phyloP scores from a whole-genome alignment of 2,113 vertebrate species.

The Puma concolor region DNA sequence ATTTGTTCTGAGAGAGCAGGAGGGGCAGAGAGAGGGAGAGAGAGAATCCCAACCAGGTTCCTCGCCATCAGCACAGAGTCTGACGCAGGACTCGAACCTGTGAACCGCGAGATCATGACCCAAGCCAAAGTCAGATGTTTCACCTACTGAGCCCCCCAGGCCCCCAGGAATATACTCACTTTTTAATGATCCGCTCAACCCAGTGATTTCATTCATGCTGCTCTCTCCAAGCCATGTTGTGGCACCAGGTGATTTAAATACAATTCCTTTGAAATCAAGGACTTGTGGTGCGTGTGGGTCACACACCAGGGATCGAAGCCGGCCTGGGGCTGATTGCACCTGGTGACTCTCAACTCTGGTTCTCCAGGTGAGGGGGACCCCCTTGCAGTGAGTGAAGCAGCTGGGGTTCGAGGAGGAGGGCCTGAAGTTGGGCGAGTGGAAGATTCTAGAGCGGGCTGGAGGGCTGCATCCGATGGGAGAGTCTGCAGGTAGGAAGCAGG shows the following conservation, averaged over 20 bases:
- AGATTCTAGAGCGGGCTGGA: not conserved
- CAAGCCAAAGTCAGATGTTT: too few relatives aligned
- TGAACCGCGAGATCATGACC: too few relatives aligned
- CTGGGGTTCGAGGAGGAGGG: not conserved
- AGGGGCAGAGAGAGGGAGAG: too few relatives aligned
- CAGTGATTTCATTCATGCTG: not conserved
- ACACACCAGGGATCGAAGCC: too few relatives aligned
- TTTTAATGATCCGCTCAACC: not conserved
- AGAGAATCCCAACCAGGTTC: too few relatives aligned
- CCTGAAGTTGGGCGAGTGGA: too few relatives aligned
- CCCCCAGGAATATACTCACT: not conserved
- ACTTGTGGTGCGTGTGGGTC: not conserved
- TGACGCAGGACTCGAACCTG: too few relatives aligned
- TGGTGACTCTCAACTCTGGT: not conserved
- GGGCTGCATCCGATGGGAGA: too few relatives aligned
- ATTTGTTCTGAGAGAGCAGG: too few relatives aligned
- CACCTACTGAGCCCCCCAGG: too few relatives aligned
- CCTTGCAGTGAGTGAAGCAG: rapidly evolving
- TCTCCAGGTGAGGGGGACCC: not conserved
- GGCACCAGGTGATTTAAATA: not conserved
- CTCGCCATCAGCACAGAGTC: too few relatives aligned
- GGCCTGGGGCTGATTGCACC: not conserved
- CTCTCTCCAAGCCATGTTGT: too few relatives aligned
- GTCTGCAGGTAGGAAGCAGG: not conserved
- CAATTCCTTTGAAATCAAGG: not conserved